Evolutionary conservation across 2,888 invertebrate genomes (phyloP), one percentile per base, ranked within the genome.

Genomic region (Chydorus sphaericus): DNA sequence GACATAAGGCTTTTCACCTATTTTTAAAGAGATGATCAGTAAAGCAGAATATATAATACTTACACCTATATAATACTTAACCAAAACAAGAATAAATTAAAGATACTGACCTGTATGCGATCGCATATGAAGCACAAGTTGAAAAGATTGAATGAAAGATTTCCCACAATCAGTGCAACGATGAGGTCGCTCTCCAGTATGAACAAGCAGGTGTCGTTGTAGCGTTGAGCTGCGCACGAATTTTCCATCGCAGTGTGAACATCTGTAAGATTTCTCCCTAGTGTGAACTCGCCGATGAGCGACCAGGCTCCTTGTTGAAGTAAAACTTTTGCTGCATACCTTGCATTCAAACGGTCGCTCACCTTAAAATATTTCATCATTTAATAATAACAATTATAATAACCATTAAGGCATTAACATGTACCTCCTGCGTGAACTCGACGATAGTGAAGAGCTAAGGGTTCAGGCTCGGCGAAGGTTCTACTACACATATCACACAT

Each of bases 281-380:
- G 90, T 91, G 70, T 91, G 90, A 61, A 90, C 90, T 58, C 90
- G 79, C 39, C 75, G 69, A 69, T 91, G 90, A 14, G 90, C 90
- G 71, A 88, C 88, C 58, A 91, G 74, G 69, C 91, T 91, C 70
- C 90, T 90, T 70, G 90, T 90, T 8, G 90, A 90, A 66, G 89
- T 89, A 72, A 91, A 91, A 66, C 87, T 84, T 70, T 91, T 91
- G 70, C 83, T 85, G 73, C 90, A 91, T 70, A 85, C 89, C 69
- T 91, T 90, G 71, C 90, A 91, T 69, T 85, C 81, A 69, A 88
- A 91, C 1, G 90, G 90, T 63, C 90, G 81, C 68, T 90, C 90
- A 37, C 90, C n/a, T n/a, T n/a, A n/a, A n/a, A n/a, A n/a, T n/a
- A n/a, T n/a, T n/a, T n/a, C n/a, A n/a, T n/a, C n/a, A n/a, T n/a